Evolutionary conservation across 2,113 vertebrate genomes (phyloP).

Genomic region (Eleginops maclovinus): DNA sequence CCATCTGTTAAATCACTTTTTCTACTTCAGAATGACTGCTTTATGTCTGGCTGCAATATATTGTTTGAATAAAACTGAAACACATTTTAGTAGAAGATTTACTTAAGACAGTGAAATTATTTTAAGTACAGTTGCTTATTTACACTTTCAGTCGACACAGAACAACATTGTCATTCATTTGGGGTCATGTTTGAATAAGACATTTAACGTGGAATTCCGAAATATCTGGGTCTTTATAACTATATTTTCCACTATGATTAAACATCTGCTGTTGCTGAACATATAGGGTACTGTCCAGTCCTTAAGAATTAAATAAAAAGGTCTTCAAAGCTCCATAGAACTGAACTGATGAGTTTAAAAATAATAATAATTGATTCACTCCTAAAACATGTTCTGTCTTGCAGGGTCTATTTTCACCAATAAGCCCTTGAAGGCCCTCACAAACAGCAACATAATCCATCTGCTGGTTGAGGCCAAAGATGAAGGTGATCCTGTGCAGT

Average conservation of each 20-base stretch:
- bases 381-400: constrained; percentile 51
- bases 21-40: background rate
- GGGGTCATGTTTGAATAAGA: too few species aligned
- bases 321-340: too few species aligned
- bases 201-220: background rate
- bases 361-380: background rate
- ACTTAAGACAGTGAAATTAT: background rate
- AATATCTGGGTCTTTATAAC: background rate
- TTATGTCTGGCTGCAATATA: background rate
- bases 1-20: background rate
- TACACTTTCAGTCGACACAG: too few species aligned
- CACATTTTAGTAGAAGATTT: background rate
- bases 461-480: constrained; percentile 91
- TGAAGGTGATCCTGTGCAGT: constrained; percentile 84
- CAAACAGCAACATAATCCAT: constrained; percentile 78
- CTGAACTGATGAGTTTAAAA: too few species aligned
- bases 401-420: constrained; percentile 88
- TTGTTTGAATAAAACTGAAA: background rate
- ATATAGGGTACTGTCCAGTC: background rate
- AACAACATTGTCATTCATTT: too few species aligned
- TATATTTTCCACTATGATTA: background rate
- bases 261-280: background rate
- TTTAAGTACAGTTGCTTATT: too few species aligned
- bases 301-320: too few species aligned
- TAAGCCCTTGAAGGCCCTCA: constrained; percentile 74